Base-by-base conservation (phyloP, 2,888 invertebrate genomes). In the Elegia similella region DNA sequence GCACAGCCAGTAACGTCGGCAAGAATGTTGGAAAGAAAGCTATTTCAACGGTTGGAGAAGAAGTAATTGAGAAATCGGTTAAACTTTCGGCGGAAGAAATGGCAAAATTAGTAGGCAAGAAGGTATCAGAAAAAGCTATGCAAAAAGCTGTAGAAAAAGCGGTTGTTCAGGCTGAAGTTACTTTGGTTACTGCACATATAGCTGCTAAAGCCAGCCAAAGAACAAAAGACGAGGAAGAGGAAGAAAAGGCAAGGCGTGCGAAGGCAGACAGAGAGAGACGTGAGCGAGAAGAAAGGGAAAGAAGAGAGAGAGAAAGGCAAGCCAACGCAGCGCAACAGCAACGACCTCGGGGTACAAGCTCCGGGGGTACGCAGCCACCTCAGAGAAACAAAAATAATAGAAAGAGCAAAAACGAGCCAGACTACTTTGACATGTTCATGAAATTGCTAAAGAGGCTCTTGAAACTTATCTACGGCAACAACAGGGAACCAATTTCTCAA, bases 81-180 rank as follows among this genome's bases (percentile, higher is more conserved):
- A 34, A 34, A 34, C 34, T 34, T 34, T 10, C 34, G 10, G 34
- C 34, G 8, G 34, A 34, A 34, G 42, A 43, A 30, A 53, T 43
- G 53, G 42, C 42, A n/a, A 44, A 53, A 42, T 12, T 43, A 42
- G 43, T 54, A 12, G n/a, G 15, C 13, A 42, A 54, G 12, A 54
- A 54, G 17, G 54, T 43, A 13, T 43, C 42, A 6, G 42, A 54
- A 54, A 54, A 43, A 16, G 54, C 32, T 38, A 42, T 43, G 15
- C 12, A 54, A 29, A 43, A 54, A 16, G 54, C 16, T 43, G 42
- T 43, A 43, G 13, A 42, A 44, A 23, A 54, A 7, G 43, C 32
- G 12, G 54, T 32, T 43, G 7, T 43, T 43, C 42, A 54, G 7
- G 42, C 44, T n/a, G 54, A 54, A 42, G 54, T 50, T 17, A n/a